A percentile compares a stretch with the other conserved stretches of the same genome.
These are phyloP conservation scores for Myiotriccus ornatus DNA, from an alignment of 2,797 vertebrate genomes.

Conservation along the genomic window DNA sequence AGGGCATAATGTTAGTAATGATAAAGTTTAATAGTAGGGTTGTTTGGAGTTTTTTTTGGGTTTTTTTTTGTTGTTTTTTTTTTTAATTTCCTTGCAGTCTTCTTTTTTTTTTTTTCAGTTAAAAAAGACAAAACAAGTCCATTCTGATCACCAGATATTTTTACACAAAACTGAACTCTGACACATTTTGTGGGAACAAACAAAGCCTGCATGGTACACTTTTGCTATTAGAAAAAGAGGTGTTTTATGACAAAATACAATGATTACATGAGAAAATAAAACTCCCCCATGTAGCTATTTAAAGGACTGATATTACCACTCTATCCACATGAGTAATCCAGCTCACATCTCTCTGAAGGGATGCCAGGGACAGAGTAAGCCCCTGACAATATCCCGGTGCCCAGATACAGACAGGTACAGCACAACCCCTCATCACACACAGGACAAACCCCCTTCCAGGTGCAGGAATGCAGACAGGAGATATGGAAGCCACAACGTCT, in stretches of 20 bases:
- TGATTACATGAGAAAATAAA: neutral
- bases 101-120: slow-evolving; percentile 3
- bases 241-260: neutral
- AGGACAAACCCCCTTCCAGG: neutral
- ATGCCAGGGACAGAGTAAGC: neutral
- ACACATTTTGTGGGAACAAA: slow-evolving; percentile 50
- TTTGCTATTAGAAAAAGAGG: neutral
- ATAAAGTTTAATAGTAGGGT: neutral
- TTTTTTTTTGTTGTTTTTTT: too few species aligned
- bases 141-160: neutral
- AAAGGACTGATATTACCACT: neutral
- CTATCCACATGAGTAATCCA: neutral
- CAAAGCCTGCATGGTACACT: neutral
- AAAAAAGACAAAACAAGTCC: slow-evolving; percentile 1
- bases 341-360: neutral
- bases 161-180: slow-evolving; percentile 38
- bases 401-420: neutral
- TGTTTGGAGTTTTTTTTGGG: too few species aligned
- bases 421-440: fast-evolving
- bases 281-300: neutral
- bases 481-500: fast-evolving
- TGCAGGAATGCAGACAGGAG: neutral
- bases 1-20: neutral
- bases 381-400: neutral
- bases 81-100: neutral